Evolutionary conservation across 2,113 vertebrate species (phyloP), one percentile per base, ranked within the genome.

Genomic region (Cairina moschata): DNA sequence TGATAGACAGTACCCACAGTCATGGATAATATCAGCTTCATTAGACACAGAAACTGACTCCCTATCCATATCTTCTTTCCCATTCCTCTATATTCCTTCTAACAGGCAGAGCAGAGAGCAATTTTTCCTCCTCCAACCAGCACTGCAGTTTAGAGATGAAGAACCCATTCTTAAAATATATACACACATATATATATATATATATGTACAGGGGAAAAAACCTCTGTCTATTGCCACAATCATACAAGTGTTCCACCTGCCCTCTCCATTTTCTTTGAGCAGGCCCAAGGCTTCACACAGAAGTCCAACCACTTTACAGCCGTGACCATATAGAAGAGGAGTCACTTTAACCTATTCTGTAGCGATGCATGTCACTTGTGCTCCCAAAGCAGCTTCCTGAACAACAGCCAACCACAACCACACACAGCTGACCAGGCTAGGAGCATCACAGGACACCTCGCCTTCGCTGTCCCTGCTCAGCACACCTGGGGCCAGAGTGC

Each of bases 401-500:
- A 7, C 23, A 25, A 14, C 46, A 63, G 55, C 10, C 50, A 71
- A 28, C n/a, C 25, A 20, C 1, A 2, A 59, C 75, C 26, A 28
- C 18, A 60, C 4, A 13, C 5, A 42, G 18, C 34, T 29, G 21
- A 8, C 6, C 52, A 50, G 69, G 9, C 5, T 32, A 86, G 23
- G 2, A 18, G n/a, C 4, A 2, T 4, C 1, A 21, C 0, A 1
- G 23, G 44, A 11, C 31, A 79, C 9, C 8, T 71, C 44, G 7
- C 11, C 6, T 7, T 2, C 25, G 6, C 15, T 4, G 5, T 3
- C 31, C 31, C 76, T 20, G 6, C 25, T 54, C 60, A 21, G 9
- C 17, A 56, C 6, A 17, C 60, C 16, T 26, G n/a, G 52, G 29
- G 34, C 22, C 67, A 55, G 21, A 1, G 1, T 16, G 5, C 25